Evolutionary conservation across 2,888 invertebrate species (phyloP).

Genomic region (Actias luna): DNA sequence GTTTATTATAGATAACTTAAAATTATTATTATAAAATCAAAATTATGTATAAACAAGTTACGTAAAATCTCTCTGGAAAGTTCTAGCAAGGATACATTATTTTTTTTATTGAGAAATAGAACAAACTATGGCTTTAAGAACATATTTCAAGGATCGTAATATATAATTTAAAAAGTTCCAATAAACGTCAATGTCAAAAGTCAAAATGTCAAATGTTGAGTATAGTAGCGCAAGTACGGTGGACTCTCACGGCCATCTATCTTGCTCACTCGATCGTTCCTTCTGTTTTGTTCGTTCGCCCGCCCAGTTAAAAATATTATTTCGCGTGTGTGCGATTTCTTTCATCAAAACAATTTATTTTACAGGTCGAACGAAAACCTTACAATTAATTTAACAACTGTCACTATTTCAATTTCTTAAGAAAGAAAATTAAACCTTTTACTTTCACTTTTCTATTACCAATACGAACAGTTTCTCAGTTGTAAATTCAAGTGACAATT

Average conservation of each 20-base stretch:
- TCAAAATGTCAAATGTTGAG: not conserved
- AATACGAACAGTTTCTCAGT: constrained; percentile 22
- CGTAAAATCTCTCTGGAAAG: no score
- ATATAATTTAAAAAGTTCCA: not conserved
- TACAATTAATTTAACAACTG: constrained; percentile 4
- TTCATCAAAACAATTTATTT: constrained; percentile 11
- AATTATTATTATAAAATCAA: no score
- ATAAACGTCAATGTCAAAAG: not conserved
- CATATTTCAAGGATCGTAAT: no score
- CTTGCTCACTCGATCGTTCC: constrained; percentile 11
- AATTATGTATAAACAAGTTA: no score
- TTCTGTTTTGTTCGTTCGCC: constrained; percentile 10
- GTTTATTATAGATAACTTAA: no score
- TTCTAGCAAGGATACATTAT: no score
- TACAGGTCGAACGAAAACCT: not conserved
- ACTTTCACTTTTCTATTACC: constrained; percentile 36
- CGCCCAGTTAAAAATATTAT: constrained; percentile 15
- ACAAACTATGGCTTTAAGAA: not conserved
- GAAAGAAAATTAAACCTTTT: not conserved
- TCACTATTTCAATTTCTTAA: constrained; percentile 20
- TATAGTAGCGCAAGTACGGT: not conserved
- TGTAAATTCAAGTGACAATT: constrained; percentile 23
- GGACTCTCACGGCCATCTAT: not conserved
- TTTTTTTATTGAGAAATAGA: not conserved
- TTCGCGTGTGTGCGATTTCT: constrained; percentile 17